phyloP scores from a whole-genome alignment of 37 sponge, comb jelly and placozoan genomes.

The Halisarca cf. caerulea region DNA sequence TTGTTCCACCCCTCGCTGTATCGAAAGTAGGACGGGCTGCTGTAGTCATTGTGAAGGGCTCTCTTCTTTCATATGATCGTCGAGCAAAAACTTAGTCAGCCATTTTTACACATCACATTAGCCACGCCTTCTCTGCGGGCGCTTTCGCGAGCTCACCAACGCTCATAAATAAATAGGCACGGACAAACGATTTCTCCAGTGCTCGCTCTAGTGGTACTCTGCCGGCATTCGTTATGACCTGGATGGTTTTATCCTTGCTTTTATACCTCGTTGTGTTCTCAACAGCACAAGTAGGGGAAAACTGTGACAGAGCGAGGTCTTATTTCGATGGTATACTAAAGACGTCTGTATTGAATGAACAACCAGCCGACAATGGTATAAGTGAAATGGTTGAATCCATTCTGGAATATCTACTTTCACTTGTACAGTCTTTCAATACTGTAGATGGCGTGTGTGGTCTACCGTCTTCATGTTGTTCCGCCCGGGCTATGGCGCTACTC shows the following conservation, averaged over 20 bases:
- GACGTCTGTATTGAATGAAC: too few species aligned
- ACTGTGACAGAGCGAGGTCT: too few species aligned
- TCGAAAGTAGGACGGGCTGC: constrained; percentile 99
- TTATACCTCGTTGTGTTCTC: too few species aligned
- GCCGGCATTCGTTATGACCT: too few species aligned
- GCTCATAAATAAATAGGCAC: not conserved
- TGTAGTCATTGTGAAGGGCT: constrained; percentile 84
- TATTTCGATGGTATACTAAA: too few species aligned
- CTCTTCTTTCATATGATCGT: not conserved
- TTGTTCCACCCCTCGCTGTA: constrained; percentile 94
- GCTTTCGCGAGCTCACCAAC: not conserved
- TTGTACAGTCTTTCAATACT: not conserved
- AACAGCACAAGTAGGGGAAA: too few species aligned
- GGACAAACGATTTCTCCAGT: too few species aligned
- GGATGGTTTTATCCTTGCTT: too few species aligned
- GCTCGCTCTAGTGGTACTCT: too few species aligned
- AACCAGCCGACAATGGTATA: too few species aligned
- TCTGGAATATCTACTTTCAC: too few species aligned
- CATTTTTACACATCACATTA: not conserved
- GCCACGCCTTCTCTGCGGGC: not conserved
- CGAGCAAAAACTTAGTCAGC: not conserved
- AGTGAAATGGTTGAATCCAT: too few species aligned
- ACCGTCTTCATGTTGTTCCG: not conserved
- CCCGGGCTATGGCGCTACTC: not conserved
- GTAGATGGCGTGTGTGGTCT: not conserved